Percentiles rank a stretch among this genome's conserved stretches.
phyloP scores from a whole-genome alignment of 92 coral and sea anemone species.

The Actinostola sp. region DNA sequence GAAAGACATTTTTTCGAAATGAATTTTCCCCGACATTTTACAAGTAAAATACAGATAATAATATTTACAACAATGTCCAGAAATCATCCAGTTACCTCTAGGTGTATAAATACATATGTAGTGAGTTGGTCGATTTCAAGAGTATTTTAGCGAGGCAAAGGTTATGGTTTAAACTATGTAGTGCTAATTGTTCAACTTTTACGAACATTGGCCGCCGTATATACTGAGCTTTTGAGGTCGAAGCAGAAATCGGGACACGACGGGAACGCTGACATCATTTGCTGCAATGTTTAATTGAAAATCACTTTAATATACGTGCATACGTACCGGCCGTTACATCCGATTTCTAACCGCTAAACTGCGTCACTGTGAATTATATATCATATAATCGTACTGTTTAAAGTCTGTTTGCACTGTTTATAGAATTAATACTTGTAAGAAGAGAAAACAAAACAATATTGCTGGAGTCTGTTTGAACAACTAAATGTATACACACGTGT shows the following conservation, averaged over 20 bases:
- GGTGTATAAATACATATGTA: neutral
- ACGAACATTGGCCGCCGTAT: neutral
- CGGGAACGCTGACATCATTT: too few relatives aligned
- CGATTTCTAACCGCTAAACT: too few relatives aligned
- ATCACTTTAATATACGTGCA: too few relatives aligned
- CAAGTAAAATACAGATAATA: neutral
- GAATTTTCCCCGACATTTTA: too few relatives aligned
- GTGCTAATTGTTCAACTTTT: neutral
- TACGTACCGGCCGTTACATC: too few relatives aligned
- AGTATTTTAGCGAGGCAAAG: neutral
- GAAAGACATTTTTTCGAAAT: too few relatives aligned
- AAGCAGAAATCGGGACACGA: neutral
- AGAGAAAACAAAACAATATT: neutral
- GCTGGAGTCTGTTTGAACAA: slow-evolving; percentile 5
- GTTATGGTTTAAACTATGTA: neutral
- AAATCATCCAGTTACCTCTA: neutral
- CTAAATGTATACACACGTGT: slow-evolving; percentile 4
- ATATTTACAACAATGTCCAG: slow-evolving; percentile 11
- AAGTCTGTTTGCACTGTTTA: neutral
- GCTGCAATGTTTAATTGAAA: too few relatives aligned
- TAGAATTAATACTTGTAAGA: neutral
- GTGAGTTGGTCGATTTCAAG: neutral
- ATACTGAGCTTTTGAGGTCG: neutral
- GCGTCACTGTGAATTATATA: too few relatives aligned
- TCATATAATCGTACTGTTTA: neutral